Evolutionary conservation across 92 coral and sea anemone species (phyloP).

Genomic region (Palythoa caribaeorum): DNA sequence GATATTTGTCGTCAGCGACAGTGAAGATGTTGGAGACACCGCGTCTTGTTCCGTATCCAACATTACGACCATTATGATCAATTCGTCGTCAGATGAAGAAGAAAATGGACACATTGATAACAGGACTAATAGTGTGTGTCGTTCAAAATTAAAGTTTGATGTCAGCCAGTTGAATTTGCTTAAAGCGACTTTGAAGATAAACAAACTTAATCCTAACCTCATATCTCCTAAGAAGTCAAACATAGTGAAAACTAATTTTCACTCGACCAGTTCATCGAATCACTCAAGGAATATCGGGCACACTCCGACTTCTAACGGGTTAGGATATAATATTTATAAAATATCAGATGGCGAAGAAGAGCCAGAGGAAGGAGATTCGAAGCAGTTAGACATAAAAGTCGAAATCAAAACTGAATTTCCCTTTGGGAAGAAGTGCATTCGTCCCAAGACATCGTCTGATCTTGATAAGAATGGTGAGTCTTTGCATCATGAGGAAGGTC

Average conservation of each 20-base stretch:
- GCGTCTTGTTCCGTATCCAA: no score
- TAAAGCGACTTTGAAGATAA: neutral
- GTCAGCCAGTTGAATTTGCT: neutral
- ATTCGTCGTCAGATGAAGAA: neutral
- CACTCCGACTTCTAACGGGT: neutral
- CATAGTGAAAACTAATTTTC: neutral
- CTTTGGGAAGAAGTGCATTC: neutral
- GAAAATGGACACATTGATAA: neutral
- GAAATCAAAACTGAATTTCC: neutral
- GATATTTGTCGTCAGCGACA: neutral
- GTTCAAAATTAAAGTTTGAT: neutral
- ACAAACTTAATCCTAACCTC: neutral
- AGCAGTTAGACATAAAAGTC: neutral
- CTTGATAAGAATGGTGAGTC: neutral
- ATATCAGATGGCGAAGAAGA: neutral
- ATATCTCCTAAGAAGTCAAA: neutral
- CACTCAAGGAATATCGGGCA: neutral
- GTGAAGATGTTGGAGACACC: neutral
- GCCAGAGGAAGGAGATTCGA: neutral
- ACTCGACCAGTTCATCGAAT: neutral
- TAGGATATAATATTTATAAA: neutral
- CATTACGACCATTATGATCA: neutral
- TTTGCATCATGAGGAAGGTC: conserved; percentile 14
- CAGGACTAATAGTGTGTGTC: neutral
- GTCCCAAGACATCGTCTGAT: neutral